phyloP scores from a whole-genome alignment of 2,797 vertebrate species.

The Graptemys geographica region DNA sequence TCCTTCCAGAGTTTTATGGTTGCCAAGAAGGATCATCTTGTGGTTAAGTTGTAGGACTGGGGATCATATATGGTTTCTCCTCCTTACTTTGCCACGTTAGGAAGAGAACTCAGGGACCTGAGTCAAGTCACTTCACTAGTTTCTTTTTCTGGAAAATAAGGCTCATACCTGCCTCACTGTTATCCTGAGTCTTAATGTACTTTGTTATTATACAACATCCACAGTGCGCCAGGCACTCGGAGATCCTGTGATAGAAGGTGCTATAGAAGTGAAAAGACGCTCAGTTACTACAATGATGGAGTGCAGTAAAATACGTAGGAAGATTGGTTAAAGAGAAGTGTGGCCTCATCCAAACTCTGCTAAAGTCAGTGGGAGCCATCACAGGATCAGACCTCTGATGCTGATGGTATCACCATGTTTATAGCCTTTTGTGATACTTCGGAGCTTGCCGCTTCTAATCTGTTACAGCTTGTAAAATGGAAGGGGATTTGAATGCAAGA shows the following conservation, averaged over 20 bases:
- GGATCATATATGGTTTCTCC: rapidly evolving
- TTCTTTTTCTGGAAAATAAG: background rate
- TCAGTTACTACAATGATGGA: background rate
- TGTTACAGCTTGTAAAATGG: background rate
- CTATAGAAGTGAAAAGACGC: background rate
- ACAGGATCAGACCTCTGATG: background rate
- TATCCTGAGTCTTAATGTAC: background rate
- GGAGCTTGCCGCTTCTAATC: background rate
- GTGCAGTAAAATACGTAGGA: background rate
- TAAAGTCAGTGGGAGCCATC: background rate
- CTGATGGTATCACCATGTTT: background rate
- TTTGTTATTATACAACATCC: background rate
- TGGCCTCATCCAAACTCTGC: background rate
- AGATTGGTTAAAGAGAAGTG: background rate
- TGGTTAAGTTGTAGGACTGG: background rate
- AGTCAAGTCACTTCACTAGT: background rate
- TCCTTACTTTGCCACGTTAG: rapidly evolving
- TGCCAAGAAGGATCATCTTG: rapidly evolving
- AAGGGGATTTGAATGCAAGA: background rate
- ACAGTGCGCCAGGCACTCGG: background rate
- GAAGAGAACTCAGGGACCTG: background rate
- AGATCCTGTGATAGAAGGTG: background rate
- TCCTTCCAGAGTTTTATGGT: rapidly evolving
- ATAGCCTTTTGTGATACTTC: background rate
- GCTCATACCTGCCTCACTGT: background rate